These are phyloP conservation scores for Ochropacha duplaris DNA, from an alignment of 2,888 invertebrate species.

Conservation along the genomic window DNA sequence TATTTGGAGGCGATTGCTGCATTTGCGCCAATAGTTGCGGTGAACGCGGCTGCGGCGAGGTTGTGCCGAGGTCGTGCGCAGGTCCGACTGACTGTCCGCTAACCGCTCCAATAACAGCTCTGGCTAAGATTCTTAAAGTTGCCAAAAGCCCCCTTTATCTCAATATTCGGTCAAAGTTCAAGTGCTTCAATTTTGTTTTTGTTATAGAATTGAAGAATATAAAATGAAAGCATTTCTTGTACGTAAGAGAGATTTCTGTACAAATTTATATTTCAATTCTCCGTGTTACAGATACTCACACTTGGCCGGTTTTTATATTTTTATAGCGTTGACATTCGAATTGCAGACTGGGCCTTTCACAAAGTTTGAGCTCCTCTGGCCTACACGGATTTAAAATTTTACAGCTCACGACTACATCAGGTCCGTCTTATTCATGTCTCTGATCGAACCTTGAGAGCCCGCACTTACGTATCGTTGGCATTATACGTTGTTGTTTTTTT, in stretches of 20 bases:
- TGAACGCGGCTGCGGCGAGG: conserved; percentile 71
- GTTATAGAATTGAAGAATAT: too few species aligned
- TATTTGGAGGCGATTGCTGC: conserved; percentile 72
- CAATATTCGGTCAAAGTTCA: background rate
- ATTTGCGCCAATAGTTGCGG: conserved; percentile 70
- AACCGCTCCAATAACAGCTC: conserved; percentile 33
- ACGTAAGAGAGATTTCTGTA: too few species aligned
- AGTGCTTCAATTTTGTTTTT: background rate
- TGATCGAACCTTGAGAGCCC: conserved; percentile 15
- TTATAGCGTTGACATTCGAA: background rate
- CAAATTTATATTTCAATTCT: too few species aligned
- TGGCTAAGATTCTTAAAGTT: background rate
- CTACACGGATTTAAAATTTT: conserved; percentile 16
- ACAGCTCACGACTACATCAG: conserved; percentile 19
- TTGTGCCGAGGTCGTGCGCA: conserved; percentile 67
- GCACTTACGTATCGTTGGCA: conserved; percentile 10
- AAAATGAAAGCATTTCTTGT: too few species aligned
- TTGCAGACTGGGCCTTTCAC: background rate
- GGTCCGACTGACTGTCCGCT: conserved; percentile 44
- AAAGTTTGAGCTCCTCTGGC: conserved; percentile 3
- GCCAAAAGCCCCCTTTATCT: background rate
- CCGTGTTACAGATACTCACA: too few species aligned
- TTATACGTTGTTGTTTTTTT: conserved; percentile 1
- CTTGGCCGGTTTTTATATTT: too few species aligned
- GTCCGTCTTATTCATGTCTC: conserved; percentile 15